Evolutionary conservation across 1,140 invertebrate genomes (phyloP).

Genomic region (Pteromalus puparum): DNA sequence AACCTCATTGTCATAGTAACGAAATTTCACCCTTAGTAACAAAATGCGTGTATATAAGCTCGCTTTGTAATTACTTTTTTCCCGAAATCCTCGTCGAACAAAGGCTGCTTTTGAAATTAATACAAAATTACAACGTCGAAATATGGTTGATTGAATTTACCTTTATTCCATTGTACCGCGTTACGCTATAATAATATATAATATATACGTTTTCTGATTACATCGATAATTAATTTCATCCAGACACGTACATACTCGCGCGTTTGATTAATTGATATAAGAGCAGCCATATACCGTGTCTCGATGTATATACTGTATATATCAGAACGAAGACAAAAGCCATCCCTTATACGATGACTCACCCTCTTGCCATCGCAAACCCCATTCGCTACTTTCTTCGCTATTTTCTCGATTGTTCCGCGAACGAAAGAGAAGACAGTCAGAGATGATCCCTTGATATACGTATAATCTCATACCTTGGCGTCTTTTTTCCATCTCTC

Average conservation of each 20-base stretch:
- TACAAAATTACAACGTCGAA: too few species aligned
- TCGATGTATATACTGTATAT: neutral
- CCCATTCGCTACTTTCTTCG: neutral
- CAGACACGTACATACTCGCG: neutral
- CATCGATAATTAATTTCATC: neutral
- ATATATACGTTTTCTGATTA: too few species aligned
- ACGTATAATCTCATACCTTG: neutral
- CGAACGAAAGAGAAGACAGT: neutral
- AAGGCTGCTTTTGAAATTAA: too few species aligned
- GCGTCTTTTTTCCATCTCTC: too few species aligned
- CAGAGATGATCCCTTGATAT: neutral
- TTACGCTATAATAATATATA: too few species aligned
- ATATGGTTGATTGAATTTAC: too few species aligned
- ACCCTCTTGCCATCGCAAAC: neutral
- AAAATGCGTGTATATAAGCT: neutral
- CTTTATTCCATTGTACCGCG: too few species aligned
- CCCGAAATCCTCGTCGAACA: too few species aligned
- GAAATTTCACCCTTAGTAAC: conserved; percentile 21
- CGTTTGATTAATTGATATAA: neutral
- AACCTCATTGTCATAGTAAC: conserved; percentile 33
- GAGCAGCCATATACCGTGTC: neutral
- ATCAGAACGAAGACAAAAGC: neutral
- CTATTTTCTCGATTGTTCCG: neutral
- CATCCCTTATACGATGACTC: neutral
- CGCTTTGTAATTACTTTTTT: too few species aligned